Percentiles rank a stretch among this genome's conserved stretches.
phyloP scores from a whole-genome alignment of 2,888 invertebrate species.

The Steinernema hermaphroditum region DNA sequence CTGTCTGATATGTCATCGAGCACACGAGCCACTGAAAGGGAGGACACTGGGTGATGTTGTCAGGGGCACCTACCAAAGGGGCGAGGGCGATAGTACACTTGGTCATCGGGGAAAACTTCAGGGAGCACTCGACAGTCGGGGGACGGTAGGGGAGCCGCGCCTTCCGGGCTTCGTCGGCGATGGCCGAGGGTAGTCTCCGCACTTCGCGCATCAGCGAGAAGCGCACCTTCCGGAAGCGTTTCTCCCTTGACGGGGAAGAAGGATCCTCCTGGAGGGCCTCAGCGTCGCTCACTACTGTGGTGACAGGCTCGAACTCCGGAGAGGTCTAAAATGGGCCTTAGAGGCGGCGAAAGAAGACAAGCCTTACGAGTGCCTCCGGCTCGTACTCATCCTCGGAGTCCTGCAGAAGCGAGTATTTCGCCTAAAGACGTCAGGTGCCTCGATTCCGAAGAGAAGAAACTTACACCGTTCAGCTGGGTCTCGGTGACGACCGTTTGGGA shows the following conservation, averaged over 20 bases:
- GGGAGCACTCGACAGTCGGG: slow-evolving; percentile 38
- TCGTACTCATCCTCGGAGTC: slow-evolving; percentile 39
- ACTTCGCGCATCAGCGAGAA: slow-evolving; percentile 81
- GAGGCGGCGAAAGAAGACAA: no score
- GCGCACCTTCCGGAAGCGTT: slow-evolving; percentile 72
- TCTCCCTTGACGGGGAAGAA: background rate
- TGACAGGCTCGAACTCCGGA: slow-evolving; percentile 44
- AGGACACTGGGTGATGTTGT: slow-evolving; percentile 22
- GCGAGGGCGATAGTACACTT: slow-evolving; percentile 59
- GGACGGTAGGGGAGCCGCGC: slow-evolving; percentile 85
- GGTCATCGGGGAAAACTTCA: slow-evolving; percentile 42
- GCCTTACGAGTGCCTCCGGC: slow-evolving; percentile 40
- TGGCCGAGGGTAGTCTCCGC: slow-evolving; percentile 65
- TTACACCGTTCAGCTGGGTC: background rate
- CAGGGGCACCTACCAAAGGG: slow-evolving; percentile 60
- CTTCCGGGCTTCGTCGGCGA: slow-evolving; percentile 85
- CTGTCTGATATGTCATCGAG: slow-evolving; percentile 84
- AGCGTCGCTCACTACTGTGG: background rate
- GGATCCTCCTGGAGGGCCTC: background rate
- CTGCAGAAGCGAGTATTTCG: slow-evolving; percentile 31
- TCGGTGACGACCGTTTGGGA: background rate
- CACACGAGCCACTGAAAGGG: slow-evolving; percentile 86
- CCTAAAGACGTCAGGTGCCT: background rate
- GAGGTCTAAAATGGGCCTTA: slow-evolving; percentile 44
- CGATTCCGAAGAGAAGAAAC: background rate